A percentile compares a stretch with the other conserved stretches of the same genome.
Evolutionary conservation across 2,113 vertebrate species (phyloP).

Genomic region (Connochaetes taurinus): DNA sequence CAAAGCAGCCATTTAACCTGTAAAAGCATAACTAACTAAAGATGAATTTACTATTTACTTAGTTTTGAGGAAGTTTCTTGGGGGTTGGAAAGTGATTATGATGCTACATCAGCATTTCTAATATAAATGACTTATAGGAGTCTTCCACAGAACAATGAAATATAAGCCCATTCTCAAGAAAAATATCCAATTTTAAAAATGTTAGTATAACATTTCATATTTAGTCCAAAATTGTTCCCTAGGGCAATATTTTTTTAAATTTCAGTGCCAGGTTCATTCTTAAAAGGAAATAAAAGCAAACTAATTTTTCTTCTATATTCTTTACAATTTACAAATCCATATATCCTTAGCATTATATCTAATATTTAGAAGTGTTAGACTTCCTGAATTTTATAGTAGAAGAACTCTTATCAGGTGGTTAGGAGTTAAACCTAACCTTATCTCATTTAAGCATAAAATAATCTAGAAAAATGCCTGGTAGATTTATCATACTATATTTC

Average conservation of each 20-base stretch:
- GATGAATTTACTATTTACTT: conserved; percentile 49
- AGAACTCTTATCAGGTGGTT: not conserved
- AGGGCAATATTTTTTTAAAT: not conserved
- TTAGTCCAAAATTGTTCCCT: not conserved
- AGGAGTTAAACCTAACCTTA: not conserved
- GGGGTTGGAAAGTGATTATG: not conserved
- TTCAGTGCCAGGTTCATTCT: not conserved
- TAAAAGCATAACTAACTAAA: conserved; percentile 36
- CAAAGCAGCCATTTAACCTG: conserved; percentile 14
- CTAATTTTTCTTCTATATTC: not conserved
- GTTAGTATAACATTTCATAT: not conserved
- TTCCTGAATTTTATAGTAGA: not conserved
- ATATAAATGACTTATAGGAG: not conserved
- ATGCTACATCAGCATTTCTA: conserved; percentile 13
- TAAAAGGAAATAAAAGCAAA: not conserved
- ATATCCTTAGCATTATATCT: not conserved
- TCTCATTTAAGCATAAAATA: not conserved
- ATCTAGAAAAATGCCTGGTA: not conserved
- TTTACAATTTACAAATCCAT: not conserved
- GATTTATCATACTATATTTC: not conserved
- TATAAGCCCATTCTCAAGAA: not conserved
- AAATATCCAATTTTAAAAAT: not conserved
- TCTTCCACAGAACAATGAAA: conserved; percentile 7
- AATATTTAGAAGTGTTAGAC: not conserved
- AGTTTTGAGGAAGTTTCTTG: conserved; percentile 4